Conservation (phyloP, 2,797 vertebrate genomes). For the Liasis olivaceus region DNA sequence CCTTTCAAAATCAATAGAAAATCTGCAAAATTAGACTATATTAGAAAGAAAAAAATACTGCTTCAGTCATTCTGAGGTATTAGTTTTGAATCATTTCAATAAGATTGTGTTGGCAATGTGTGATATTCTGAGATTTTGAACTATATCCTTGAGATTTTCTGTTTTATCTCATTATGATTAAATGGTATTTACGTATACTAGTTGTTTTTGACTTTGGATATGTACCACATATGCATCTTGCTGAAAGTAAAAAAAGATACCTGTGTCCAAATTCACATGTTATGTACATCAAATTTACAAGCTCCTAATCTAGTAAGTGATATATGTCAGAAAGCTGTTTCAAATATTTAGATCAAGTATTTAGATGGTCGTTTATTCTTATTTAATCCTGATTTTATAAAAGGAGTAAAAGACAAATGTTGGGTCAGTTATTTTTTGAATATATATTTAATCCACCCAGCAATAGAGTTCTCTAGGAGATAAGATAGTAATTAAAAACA, state of each 20-base stretch:
- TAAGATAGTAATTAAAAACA: background rate
- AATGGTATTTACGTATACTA: background rate
- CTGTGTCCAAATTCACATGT: background rate
- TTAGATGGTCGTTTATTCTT: background rate
- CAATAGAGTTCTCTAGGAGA: background rate
- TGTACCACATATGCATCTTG: background rate
- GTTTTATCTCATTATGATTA: constrained; percentile 31
- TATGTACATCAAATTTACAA: background rate
- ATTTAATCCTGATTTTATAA: background rate
- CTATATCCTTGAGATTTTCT: constrained; percentile 47
- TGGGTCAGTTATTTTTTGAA: background rate
- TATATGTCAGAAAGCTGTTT: background rate
- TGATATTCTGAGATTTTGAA: constrained; percentile 21
- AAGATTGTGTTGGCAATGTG: constrained; percentile 50
- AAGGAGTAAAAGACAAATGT: background rate
- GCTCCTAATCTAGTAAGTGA: background rate
- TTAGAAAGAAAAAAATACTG: constrained; percentile 29
- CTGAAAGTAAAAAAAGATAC: background rate
- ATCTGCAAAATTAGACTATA: constrained; percentile 23
- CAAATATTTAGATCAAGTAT: background rate
- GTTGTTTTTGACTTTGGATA: background rate
- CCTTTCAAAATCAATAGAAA: background rate
- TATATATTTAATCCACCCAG: background rate
- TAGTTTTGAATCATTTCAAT: constrained; percentile 61
- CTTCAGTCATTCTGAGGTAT: constrained; percentile 40